Base-by-base conservation (phyloP, 2,888 invertebrate species). In the Papilio elwesi region DNA sequence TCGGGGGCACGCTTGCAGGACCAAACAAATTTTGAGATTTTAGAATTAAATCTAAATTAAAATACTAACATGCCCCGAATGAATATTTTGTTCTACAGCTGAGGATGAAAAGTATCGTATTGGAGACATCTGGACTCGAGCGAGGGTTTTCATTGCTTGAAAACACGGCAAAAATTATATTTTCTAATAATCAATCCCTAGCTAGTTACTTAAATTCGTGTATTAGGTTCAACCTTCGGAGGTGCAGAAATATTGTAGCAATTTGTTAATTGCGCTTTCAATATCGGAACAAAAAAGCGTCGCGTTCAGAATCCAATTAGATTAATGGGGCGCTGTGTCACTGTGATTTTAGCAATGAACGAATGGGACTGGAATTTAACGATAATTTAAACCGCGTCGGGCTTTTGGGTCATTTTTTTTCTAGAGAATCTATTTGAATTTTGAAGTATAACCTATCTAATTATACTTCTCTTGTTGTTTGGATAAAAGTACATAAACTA, bases 181-280 rank as follows among this genome's bases (percentile, higher is more conserved):
- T 26, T 26, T 26, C 26, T 26, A 26, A 4, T 2, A 26, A 26
- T 26, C n/a, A n/a, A n/a, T n/a, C n/a, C n/a, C n/a, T n/a, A n/a
- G n/a, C 76, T 82, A 70, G 76, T 75, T 76, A 79, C 73, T 73
- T 73, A 80, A 80, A 78, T 82, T 80, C 73, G 75, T 65, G 74
- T 76, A 70, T 73, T 77, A 76, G 74, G 77, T 78, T 77, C 71
- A 69, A 68, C 67, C 79, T 78, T 79, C 78, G 79, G 70, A 49
- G 15, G 16, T 63, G 15, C 49, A 65, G 26, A 26, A 26, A 26
- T 15, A 48, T 9, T 15, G 47, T 13, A 55, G 26, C 36, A 68
- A 73, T 68, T 68, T 68, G 48, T 55, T 73, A 68, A 64, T 68
- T 49, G 48, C 49, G 12, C 6, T n/a, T 49, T 57, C 13, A 47